A percentile compares a stretch with the other conserved stretches of the same genome.
phyloP scores from a whole-genome alignment of 2,113 vertebrate genomes.

The Poeciliopsis occidentalis region DNA sequence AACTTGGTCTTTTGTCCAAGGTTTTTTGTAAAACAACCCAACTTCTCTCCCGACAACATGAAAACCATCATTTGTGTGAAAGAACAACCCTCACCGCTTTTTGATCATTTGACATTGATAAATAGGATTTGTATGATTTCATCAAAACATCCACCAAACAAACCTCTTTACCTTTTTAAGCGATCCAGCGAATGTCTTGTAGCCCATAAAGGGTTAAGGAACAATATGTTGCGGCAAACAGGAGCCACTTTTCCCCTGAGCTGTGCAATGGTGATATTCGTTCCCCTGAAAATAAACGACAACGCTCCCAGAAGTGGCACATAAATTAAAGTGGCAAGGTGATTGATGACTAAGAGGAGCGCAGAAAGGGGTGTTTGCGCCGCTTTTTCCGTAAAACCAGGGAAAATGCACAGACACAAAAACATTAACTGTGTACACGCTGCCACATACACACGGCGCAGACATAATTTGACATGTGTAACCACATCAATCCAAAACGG shows the following conservation, averaged over 20 bases:
- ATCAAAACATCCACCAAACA: background rate
- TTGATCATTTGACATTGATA: too few relatives aligned
- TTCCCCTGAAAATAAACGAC: slow-evolving; percentile 89
- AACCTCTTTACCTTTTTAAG: background rate
- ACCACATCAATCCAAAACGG: slow-evolving; percentile 86
- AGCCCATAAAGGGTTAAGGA: slow-evolving; percentile 84
- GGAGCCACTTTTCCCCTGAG: slow-evolving; percentile 77
- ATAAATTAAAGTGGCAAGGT: slow-evolving; percentile 95
- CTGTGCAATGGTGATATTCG: slow-evolving; percentile 84
- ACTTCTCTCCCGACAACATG: background rate
- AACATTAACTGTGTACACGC: slow-evolving; percentile 28
- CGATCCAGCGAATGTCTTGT: slow-evolving; percentile 52
- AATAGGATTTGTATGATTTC: too few relatives aligned
- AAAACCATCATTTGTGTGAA: background rate
- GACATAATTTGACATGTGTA: slow-evolving; percentile 72
- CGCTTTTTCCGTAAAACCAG: slow-evolving; percentile 79
- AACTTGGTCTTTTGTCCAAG: background rate
- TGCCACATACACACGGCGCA: slow-evolving; percentile 8
- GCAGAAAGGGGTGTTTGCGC: slow-evolving; percentile 84
- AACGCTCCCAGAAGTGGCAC: slow-evolving; percentile 94
- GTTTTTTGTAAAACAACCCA: background rate
- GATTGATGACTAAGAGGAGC: slow-evolving; percentile 89
- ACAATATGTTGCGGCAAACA: slow-evolving; percentile 68
- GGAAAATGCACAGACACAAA: slow-evolving; percentile 74
- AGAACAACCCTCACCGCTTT: too few relatives aligned